phyloP scores from a whole-genome alignment of 1,140 invertebrate genomes.

The Oncopodura yosiiana region DNA sequence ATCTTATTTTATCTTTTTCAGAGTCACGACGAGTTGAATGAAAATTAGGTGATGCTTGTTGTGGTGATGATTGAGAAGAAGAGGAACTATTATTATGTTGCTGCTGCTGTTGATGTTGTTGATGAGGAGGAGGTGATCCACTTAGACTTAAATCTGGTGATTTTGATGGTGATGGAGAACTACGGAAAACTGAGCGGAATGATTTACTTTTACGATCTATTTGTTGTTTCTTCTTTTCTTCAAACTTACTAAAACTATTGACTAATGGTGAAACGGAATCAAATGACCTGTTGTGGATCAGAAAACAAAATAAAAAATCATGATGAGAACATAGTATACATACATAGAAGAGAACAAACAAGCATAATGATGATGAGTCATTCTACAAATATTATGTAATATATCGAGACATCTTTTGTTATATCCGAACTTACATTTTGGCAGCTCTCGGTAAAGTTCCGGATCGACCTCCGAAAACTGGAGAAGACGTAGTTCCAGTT shows the following conservation, averaged over 20 bases:
- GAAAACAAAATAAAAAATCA: background rate
- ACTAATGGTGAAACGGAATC: slow-evolving; percentile 32
- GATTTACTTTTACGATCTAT: slow-evolving; percentile 70
- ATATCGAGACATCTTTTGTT: background rate
- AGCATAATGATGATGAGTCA: too few relatives aligned
- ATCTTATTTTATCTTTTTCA: slow-evolving; percentile 26
- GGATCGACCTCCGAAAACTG: slow-evolving; percentile 12
- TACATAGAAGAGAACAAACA: background rate
- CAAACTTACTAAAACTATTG: slow-evolving; percentile 63
- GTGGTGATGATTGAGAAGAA: background rate
- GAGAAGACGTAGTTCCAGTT: background rate
- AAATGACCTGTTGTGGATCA: slow-evolving; percentile 32
- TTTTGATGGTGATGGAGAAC: slow-evolving; percentile 48
- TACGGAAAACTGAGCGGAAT: slow-evolving; percentile 66
- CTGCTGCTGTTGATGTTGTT: background rate
- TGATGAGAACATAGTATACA: background rate
- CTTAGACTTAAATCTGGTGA: background rate
- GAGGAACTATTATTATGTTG: background rate
- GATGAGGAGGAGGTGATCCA: background rate
- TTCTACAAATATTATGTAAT: background rate
- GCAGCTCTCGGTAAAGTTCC: slow-evolving; percentile 31
- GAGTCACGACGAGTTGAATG: slow-evolving; percentile 6
- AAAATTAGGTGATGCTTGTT: background rate
- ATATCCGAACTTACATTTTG: slow-evolving; percentile 24
- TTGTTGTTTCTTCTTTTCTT: slow-evolving; percentile 75